Conservation (phyloP, 2,113 vertebrate species). For the Phaetusa simplex region DNA sequence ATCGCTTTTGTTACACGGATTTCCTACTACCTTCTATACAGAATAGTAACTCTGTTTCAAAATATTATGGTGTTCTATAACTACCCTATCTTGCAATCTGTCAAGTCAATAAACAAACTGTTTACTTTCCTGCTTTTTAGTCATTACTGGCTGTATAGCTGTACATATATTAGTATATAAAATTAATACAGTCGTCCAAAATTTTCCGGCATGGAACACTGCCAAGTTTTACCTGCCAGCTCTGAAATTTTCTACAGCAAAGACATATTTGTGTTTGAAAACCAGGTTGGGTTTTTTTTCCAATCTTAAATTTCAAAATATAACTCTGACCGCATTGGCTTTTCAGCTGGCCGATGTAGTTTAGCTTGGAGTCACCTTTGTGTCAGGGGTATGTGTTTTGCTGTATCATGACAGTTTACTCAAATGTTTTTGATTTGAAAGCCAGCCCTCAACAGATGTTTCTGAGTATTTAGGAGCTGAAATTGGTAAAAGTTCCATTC, state of each 20-base stretch:
- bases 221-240: background rate
- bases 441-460: background rate
- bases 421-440: background rate
- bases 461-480: background rate
- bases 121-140: background rate
- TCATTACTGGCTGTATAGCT: background rate
- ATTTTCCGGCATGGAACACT: background rate
- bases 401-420: background rate
- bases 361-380: background rate
- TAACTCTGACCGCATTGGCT: background rate
- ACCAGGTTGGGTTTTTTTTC: background rate
- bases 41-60: background rate
- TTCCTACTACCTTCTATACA: background rate
- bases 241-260: background rate
- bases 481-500: background rate
- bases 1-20: background rate
- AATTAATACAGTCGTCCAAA: background rate
- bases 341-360: background rate
- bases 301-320: background rate
- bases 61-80: background rate
- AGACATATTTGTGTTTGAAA: background rate
- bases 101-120: background rate
- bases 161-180: background rate
- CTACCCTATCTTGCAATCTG: background rate
- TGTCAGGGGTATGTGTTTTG: background rate